A percentile compares a stretch with the other conserved stretches of the same genome.
Conservation (phyloP, 1,140 invertebrate genomes). For the Drosophila repletoides region DNA sequence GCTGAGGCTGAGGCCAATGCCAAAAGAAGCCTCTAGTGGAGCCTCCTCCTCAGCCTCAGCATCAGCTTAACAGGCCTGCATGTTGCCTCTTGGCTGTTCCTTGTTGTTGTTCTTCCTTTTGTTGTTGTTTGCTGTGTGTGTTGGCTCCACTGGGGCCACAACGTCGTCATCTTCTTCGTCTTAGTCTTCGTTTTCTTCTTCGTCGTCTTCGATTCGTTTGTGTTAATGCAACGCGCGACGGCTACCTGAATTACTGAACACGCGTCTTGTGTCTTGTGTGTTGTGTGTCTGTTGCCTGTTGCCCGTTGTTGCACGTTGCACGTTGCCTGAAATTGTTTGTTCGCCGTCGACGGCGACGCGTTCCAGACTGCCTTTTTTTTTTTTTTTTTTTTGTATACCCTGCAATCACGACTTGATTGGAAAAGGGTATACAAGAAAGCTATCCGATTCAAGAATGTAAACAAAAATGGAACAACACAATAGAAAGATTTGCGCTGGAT, state of each 20-base stretch:
- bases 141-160: constrained; percentile 37
- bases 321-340: constrained; percentile 75
- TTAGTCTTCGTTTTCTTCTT: constrained; percentile 55
- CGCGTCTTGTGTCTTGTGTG: constrained; percentile 81
- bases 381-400: background rate
- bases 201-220: constrained; percentile 73
- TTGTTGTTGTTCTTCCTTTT: background rate
- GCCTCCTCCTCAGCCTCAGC: constrained; percentile 17
- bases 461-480: too few relatives aligned
- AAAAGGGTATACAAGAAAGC: too few relatives aligned
- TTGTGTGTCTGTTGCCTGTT: constrained; percentile 16
- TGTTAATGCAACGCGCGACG: constrained; percentile 81
- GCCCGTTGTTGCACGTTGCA: constrained; percentile 21
- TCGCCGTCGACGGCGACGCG: constrained; percentile 64
- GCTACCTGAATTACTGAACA: constrained; percentile 83
- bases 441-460: too few relatives aligned
- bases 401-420: too few relatives aligned
- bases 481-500: too few relatives aligned
- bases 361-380: constrained; percentile 41
- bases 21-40: constrained; percentile 29
- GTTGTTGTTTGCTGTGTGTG: constrained; percentile 18
- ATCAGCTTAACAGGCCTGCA: constrained; percentile 12
- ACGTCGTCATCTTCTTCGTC: constrained; percentile 19
- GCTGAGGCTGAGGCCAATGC: constrained; percentile 21
- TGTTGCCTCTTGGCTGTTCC: constrained; percentile 13